phyloP scores from a whole-genome alignment of 2,797 vertebrate genomes.

The Chelmon rostratus region DNA sequence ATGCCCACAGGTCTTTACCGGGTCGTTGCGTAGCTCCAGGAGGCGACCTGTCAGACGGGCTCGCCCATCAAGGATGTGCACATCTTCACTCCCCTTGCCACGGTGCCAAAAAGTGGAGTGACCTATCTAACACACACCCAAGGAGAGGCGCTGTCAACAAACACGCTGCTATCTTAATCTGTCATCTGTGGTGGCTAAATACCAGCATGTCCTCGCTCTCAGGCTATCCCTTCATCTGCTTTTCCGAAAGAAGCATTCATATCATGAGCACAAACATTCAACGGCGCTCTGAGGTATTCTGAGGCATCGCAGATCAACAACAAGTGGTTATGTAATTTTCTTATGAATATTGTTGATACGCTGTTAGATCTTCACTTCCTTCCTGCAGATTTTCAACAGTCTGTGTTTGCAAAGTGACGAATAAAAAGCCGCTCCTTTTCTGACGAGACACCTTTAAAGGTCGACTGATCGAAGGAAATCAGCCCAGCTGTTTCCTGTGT shows the following conservation, averaged over 20 bases:
- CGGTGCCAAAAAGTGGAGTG: constrained; percentile 21
- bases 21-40: neutral
- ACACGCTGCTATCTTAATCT: constrained; percentile 41
- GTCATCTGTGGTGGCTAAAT: constrained; percentile 43
- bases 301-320: constrained; percentile 24
- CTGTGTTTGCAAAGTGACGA: constrained; percentile 42
- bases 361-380: constrained; percentile 36
- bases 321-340: constrained; percentile 43
- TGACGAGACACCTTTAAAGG: constrained; percentile 46
- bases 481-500: constrained; percentile 12
- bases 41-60: constrained; percentile 39
- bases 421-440: constrained; percentile 28
- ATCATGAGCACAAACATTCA: constrained; percentile 28
- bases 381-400: neutral
- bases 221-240: neutral
- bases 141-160: constrained; percentile 35
- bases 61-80: constrained; percentile 23
- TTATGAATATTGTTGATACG: constrained; percentile 52
- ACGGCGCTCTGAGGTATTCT: constrained; percentile 22
- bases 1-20: constrained; percentile 42
- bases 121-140: constrained; percentile 43
- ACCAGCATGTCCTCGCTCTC: constrained; percentile 36
- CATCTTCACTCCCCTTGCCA: constrained; percentile 26
- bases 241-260: neutral
- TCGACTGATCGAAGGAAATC: constrained; percentile 57